Evolutionary conservation across 2,113 vertebrate genomes (phyloP), one percentile per base, ranked within the genome.

Genomic region (Paedocypris sp.): DNA sequence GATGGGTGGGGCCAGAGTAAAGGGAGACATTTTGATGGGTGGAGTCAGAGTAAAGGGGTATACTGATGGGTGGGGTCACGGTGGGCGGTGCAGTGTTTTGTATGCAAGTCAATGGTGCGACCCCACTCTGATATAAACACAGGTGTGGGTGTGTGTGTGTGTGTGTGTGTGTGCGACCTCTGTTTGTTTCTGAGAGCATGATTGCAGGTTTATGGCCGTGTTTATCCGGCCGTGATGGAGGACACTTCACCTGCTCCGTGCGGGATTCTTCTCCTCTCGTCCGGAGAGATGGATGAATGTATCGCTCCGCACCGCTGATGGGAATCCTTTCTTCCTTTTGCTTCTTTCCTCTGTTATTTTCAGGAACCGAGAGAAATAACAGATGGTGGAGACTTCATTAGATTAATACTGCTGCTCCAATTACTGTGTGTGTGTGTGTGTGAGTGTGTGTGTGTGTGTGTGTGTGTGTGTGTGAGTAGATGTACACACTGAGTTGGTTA

Each of bases 201-300:
- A 58, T 58, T 58, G 39, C 39, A 58, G 54, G 54, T 43, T 57
- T 57, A 57, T 31, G 25, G 16, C 11, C 43, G 16, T 43, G 26
- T 57, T 25, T 43, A 42, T 57, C 39, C 43, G 54, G 38, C 26
- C 6, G 7, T 56, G 52, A 56, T 42, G 18, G 12, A 58, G 6
- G 15, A 45, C 39, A 58, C 54, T 58, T 58, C 54, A 58, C 43
- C 39, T 20, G 26, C 16, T 32, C 39, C 12, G 20, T 3, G 20
- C 15, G 42, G 54, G 31, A 32, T 31, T 42, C 32, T 43, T 54
- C 22, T 43, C 6, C 39, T 45, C 26, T 43, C 22, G 26, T 58
- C 26, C 39, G 32, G 16, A 32, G 18, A 45, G 54, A 58, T 58
- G 54, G 54, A 58, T 42, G 19, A n/a, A n/a, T n/a, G n/a, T n/a